Evolutionary conservation across 2,888 invertebrate genomes (phyloP).

Genomic region (Euclidia mi): DNA sequence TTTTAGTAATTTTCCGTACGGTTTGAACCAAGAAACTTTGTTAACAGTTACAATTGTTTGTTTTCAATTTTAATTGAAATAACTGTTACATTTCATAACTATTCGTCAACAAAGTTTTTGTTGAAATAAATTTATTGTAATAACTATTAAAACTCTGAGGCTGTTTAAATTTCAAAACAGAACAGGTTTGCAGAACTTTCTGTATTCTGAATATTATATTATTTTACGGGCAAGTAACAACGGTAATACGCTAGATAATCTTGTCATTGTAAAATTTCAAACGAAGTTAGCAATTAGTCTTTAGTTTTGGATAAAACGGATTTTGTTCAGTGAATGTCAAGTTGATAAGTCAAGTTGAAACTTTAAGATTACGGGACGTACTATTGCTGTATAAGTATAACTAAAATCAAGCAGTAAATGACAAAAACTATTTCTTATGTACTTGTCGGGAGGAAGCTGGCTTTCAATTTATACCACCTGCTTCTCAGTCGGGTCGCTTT

Average conservation of each 20-base stretch:
- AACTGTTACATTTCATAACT: constrained; percentile 25
- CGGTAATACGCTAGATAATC: constrained; percentile 13
- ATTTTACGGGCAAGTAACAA: constrained; percentile 17
- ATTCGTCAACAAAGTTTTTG: constrained; percentile 31
- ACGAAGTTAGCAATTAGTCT: neutral
- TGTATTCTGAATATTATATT: constrained; percentile 15
- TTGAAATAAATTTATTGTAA: constrained; percentile 21
- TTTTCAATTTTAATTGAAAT: constrained; percentile 40
- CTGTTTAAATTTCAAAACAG: constrained; percentile 25
- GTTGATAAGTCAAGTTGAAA: neutral
- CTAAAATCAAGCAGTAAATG: too few relatives aligned
- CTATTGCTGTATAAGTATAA: too few relatives aligned
- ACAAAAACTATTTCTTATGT: too few relatives aligned
- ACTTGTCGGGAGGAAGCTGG: too few relatives aligned
- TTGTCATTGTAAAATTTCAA: constrained; percentile 9
- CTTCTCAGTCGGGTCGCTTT: too few relatives aligned
- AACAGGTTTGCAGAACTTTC: constrained; percentile 13
- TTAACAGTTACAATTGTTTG: constrained; percentile 25
- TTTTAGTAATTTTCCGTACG: constrained; percentile 13
- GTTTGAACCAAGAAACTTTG: constrained; percentile 32
- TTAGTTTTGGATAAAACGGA: constrained; percentile 1
- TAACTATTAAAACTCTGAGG: constrained; percentile 25
- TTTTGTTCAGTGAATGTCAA: too few relatives aligned
- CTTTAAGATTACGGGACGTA: neutral
- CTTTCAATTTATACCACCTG: too few relatives aligned